Percentiles rank a stretch among this genome's conserved stretches.
These are phyloP conservation scores for Hexactinellida sp. DNA, from an alignment of 37 sponge, comb jelly and placozoan species.

Conservation along the genomic window DNA sequence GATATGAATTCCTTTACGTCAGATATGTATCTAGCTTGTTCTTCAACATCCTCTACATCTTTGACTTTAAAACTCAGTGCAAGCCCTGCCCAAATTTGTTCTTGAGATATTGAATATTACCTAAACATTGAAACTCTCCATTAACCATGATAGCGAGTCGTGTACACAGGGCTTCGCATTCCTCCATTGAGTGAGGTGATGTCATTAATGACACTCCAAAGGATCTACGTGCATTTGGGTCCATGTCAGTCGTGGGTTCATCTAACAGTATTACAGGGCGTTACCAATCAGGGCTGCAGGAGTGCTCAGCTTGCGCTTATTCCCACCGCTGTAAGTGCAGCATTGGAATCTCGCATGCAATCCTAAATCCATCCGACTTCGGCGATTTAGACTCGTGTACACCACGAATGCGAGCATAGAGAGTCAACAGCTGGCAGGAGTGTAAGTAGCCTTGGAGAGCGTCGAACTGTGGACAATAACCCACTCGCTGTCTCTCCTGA, in stretches of 20 bases:
- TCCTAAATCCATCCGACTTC: constrained; percentile 51
- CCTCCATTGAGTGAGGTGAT: constrained; percentile 84
- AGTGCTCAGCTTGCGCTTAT: constrained; percentile 87
- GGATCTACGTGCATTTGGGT: constrained; percentile 71
- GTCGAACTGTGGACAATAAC: constrained; percentile 24
- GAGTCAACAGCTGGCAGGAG: no score
- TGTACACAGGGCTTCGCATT: no score
- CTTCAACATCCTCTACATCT: no score
- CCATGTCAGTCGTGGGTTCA: constrained; percentile 92
- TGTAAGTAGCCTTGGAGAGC: no score
- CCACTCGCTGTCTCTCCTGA: not conserved
- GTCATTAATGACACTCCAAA: constrained; percentile 67
- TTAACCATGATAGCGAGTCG: constrained; percentile 96
- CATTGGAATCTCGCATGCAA: constrained; percentile 59
- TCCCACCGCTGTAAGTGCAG: constrained; percentile 89
- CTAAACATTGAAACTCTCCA: constrained; percentile 85
- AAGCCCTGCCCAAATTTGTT: constrained; percentile 38
- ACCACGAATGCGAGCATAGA: no score
- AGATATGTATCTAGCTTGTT: no score
- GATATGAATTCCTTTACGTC: no score
- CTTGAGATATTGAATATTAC: constrained; percentile 88
- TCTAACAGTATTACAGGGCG: constrained; percentile 72
- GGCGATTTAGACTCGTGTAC: no score
- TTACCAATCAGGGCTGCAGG: constrained; percentile 88
- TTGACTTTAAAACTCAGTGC: no score